A percentile compares a stretch with the other conserved stretches of the same genome.
phyloP scores from a whole-genome alignment of 2,113 vertebrate genomes.

The Trematomus loennbergii region DNA sequence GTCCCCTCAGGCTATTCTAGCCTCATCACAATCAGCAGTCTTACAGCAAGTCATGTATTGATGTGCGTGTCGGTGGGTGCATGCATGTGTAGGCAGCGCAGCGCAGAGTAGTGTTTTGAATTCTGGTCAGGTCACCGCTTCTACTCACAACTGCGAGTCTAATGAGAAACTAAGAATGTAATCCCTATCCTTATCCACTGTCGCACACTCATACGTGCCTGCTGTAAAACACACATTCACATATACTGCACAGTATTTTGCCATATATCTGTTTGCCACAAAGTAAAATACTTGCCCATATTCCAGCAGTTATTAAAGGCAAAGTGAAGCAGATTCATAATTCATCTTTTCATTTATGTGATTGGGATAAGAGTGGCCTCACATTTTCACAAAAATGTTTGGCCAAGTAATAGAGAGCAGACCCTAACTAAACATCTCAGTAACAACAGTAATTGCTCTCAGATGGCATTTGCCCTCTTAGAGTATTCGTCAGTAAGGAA shows the following conservation, averaged over 20 bases:
- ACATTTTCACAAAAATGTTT: background rate
- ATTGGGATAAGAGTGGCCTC: conserved; percentile 14
- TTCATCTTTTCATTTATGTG: conserved; percentile 8
- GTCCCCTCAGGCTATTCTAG: conserved; percentile 1
- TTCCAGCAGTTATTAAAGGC: background rate
- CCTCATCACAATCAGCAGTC: conserved; percentile 7
- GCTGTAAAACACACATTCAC: background rate
- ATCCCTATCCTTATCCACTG: conserved; percentile 18
- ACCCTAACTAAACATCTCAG: background rate
- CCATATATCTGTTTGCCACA: background rate
- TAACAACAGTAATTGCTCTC: background rate
- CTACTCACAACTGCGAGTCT: conserved; percentile 18
- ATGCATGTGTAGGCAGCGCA: background rate
- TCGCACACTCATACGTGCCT: conserved; percentile 20
- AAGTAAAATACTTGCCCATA: background rate
- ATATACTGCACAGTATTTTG: background rate
- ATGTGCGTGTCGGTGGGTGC: background rate
- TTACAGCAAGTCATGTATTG: background rate
- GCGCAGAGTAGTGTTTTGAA: conserved; percentile 23
- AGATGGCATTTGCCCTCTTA: background rate
- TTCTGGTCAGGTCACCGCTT: conserved; percentile 33
- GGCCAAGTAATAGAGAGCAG: background rate
- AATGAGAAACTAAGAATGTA: conserved; percentile 36
- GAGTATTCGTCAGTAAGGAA: conserved; percentile 3
- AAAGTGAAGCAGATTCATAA: background rate